Conservation (phyloP, 2,113 vertebrate genomes). For the Hiodon tergisus region DNA sequence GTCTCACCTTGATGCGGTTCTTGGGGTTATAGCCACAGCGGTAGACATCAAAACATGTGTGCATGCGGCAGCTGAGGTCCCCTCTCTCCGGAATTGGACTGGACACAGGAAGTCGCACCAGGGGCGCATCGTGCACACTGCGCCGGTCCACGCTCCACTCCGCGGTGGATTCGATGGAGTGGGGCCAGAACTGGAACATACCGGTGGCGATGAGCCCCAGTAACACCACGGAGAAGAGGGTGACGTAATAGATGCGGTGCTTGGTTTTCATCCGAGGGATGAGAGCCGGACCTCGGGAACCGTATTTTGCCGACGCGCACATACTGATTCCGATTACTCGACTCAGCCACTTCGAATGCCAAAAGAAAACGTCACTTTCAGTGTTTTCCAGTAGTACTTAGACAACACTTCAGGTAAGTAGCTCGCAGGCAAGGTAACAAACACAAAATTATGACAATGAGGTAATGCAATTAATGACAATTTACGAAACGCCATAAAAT, state of each 20-base stretch:
- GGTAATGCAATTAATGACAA: no score
- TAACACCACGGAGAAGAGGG: constrained; percentile 89
- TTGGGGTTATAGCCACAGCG: constrained; percentile 96
- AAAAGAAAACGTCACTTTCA: neutral
- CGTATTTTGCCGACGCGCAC: constrained; percentile 86
- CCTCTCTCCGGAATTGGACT: constrained; percentile 86
- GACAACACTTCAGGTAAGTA: no score
- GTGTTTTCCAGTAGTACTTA: no score
- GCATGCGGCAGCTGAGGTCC: constrained; percentile 95
- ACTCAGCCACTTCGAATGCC: constrained; percentile 39
- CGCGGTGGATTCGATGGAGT: constrained; percentile 83
- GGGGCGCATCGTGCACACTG: constrained; percentile 81
- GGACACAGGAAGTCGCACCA: constrained; percentile 71
- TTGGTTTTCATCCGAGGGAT: constrained; percentile 99
- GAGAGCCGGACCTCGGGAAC: constrained; percentile 84
- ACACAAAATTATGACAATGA: no score
- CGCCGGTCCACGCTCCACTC: constrained; percentile 85
- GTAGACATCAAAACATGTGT: constrained; percentile 96
- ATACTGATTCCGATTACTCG: constrained; percentile 55
- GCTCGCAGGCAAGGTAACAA: no score
- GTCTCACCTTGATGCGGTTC: constrained; percentile 81
- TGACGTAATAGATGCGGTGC: constrained; percentile 93
- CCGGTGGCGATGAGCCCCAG: constrained; percentile 91
- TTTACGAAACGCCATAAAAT: no score
- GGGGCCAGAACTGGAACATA: constrained; percentile 98